These are phyloP conservation scores for Hydrotaea cyrtoneurina DNA, from an alignment of 2,888 invertebrate genomes.

Conservation along the genomic window DNA sequence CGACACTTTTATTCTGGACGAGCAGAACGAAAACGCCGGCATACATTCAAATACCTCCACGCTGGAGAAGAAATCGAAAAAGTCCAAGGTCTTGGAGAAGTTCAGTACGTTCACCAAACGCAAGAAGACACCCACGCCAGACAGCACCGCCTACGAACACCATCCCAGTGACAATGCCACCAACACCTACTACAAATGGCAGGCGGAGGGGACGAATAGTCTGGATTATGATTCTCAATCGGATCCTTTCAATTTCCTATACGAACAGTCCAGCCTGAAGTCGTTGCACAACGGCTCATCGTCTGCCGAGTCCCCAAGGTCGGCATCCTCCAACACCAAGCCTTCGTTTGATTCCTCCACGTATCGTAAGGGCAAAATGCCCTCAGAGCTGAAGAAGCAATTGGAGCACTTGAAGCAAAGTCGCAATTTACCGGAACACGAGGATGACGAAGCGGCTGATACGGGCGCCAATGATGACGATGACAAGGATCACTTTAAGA, in stretches of 20 bases:
- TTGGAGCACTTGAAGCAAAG: conserved; percentile 76
- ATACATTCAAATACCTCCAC: conserved; percentile 74
- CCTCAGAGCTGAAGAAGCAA: conserved; percentile 75
- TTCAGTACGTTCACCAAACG: conserved; percentile 79
- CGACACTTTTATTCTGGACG: conserved; percentile 78
- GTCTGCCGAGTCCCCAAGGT: conserved; percentile 52
- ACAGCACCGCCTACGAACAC: conserved; percentile 71
- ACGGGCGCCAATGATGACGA: background rate
- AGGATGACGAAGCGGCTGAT: background rate
- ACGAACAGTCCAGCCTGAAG: conserved; percentile 76
- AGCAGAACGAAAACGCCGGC: conserved; percentile 70
- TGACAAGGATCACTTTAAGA: conserved; percentile 55
- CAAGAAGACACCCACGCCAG: conserved; percentile 74
- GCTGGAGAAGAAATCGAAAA: conserved; percentile 77
- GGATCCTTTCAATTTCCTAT: conserved; percentile 79
- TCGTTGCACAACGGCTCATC: conserved; percentile 62
- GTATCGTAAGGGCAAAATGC: conserved; percentile 77
- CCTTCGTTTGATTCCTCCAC: conserved; percentile 76
- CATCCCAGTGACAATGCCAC: conserved; percentile 78
- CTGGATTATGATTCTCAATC: conserved; percentile 76
- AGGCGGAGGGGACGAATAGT: conserved; percentile 75
- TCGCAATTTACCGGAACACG: conserved; percentile 24
- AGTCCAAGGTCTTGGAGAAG: conserved; percentile 77
- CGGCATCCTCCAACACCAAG: background rate
- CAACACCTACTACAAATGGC: conserved; percentile 79